A percentile compares a stretch with the other conserved stretches of the same genome.
Conservation (phyloP, 2,888 invertebrate genomes). For the Caenorhabditis zanzibari region DNA sequence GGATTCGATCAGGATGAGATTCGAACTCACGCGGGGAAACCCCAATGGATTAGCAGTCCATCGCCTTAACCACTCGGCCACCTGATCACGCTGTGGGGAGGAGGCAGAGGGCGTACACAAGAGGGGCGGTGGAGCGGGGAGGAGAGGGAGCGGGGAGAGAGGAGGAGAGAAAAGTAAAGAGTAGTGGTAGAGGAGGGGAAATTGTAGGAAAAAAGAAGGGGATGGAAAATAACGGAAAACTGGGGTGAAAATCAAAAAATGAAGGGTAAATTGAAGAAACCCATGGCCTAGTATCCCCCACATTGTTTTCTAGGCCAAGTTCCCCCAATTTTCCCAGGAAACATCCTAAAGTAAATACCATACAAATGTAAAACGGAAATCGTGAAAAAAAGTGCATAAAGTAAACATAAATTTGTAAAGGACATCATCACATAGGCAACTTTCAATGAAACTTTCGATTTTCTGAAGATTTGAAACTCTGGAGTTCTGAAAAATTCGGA, state of each 20-base stretch:
- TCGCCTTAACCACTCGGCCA: slow-evolving; percentile 84
- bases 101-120: not conserved
- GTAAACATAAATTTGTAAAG: not conserved
- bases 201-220: not conserved
- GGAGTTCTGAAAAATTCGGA: too few relatives aligned
- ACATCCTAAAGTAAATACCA: not conserved
- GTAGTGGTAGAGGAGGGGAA: not conserved
- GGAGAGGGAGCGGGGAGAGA: not conserved
- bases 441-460: not conserved
- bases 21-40: slow-evolving; percentile 83
- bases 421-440: not conserved
- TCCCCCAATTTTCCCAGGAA: not conserved
- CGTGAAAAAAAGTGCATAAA: not conserved
- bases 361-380: not conserved
- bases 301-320: not conserved
- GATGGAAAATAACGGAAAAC: not conserved
- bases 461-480: not conserved
- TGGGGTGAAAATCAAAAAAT: not conserved
- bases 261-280: too few relatives aligned
- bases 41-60: slow-evolving; percentile 84
- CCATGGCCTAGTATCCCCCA: not conserved
- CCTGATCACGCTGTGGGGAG: slow-evolving; percentile 72
- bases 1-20: slow-evolving; percentile 80
- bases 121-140: not conserved
- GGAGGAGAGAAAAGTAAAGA: not conserved